Evolutionary conservation across 2,888 invertebrate genomes (phyloP).

Genomic region (Serripes groenlandicus): DNA sequence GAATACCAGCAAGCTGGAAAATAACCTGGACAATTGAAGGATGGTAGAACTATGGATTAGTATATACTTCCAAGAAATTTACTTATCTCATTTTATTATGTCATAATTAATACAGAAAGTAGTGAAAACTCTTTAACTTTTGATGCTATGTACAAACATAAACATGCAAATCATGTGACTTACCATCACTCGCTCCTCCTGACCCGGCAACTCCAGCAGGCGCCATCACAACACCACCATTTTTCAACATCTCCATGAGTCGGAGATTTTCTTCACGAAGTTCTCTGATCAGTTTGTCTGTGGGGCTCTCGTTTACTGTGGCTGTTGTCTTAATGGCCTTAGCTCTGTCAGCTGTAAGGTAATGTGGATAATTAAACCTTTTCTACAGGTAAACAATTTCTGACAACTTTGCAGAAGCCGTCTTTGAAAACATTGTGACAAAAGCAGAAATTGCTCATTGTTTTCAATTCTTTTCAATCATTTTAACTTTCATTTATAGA

Average conservation of each 20-base stretch:
- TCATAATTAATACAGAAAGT: too few species aligned
- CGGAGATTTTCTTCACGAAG: conserved; percentile 82
- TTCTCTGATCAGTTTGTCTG: conserved; percentile 84
- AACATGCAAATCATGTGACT: neutral
- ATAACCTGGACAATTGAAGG: too few species aligned
- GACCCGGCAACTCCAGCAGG: conserved; percentile 51
- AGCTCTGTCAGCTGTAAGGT: conserved; percentile 82
- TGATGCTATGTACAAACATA: neutral
- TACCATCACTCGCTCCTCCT: conserved; percentile 60
- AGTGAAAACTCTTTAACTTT: neutral
- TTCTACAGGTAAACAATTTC: neutral
- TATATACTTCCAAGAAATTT: too few species aligned
- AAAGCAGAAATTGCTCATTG: neutral
- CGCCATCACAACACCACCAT: conserved; percentile 72
- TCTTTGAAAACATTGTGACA: neutral
- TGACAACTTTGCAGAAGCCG: neutral
- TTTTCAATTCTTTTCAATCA: neutral
- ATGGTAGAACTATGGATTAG: too few species aligned
- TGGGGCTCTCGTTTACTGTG: conserved; percentile 84
- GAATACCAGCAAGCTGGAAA: too few species aligned
- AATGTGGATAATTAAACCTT: neutral
- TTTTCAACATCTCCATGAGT: conserved; percentile 82
- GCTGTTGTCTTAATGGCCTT: conserved; percentile 85
- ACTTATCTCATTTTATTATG: too few species aligned
- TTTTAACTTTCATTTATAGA: too few species aligned